Evolutionary conservation across 2,888 invertebrate genomes (phyloP).

Genomic region (Phasia obesa): DNA sequence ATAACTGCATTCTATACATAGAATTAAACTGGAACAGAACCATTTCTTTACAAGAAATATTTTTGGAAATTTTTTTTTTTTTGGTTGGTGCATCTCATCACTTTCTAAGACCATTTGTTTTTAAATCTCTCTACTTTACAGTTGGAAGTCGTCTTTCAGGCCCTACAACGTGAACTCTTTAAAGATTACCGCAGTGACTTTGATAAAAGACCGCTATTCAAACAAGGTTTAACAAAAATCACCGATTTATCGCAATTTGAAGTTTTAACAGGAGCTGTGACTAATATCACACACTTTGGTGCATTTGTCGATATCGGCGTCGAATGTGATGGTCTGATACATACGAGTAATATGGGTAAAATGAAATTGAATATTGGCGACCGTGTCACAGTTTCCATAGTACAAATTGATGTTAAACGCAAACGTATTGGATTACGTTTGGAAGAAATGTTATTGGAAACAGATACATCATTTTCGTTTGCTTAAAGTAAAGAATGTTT

Average conservation of each 20-base stretch:
- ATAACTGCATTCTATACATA: too few relatives aligned
- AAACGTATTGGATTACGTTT: conserved; percentile 85
- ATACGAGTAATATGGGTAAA: conserved; percentile 85
- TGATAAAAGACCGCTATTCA: conserved; percentile 88
- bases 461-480: conserved; percentile 77
- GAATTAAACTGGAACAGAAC: too few relatives aligned
- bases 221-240: conserved; percentile 87
- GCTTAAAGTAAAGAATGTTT: conserved; percentile 19
- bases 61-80: too few relatives aligned
- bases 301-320: conserved; percentile 95
- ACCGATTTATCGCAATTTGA: conserved; percentile 86
- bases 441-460: conserved; percentile 77
- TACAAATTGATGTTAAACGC: conserved; percentile 84
- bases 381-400: conserved; percentile 86
- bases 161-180: conserved; percentile 84
- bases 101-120: background rate
- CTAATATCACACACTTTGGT: conserved; percentile 94
- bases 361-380: conserved; percentile 86
- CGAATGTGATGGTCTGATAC: conserved; percentile 88
- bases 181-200: conserved; percentile 89
- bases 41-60: too few relatives aligned
- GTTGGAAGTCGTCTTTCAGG: conserved; percentile 84
- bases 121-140: conserved; percentile 67
- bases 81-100: too few relatives aligned
- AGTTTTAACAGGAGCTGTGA: conserved; percentile 89